Conservation (phyloP, 1,140 invertebrate genomes). For the Ostrea edulis region DNA sequence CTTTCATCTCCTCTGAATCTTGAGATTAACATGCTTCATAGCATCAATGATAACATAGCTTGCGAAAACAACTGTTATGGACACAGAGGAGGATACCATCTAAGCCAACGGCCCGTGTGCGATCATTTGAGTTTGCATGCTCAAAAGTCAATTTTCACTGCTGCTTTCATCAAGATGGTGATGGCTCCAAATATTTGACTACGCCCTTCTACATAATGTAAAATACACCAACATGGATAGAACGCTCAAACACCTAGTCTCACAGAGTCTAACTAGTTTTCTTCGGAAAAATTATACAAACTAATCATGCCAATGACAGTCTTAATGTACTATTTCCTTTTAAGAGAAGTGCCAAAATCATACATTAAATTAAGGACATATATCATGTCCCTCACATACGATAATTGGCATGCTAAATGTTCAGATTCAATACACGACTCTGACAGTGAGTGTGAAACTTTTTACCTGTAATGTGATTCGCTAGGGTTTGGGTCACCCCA, state of each 20-base stretch:
- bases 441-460: not conserved
- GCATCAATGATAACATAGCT: too few species aligned
- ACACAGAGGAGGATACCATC: too few species aligned
- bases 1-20: too few species aligned
- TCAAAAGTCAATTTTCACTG: too few species aligned
- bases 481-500: not conserved
- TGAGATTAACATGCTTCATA: too few species aligned
- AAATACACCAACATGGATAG: not conserved
- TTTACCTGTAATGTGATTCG: not conserved
- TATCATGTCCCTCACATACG: not conserved
- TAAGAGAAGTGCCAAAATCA: not conserved
- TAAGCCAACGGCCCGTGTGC: too few species aligned
- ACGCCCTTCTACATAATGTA: not conserved
- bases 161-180: not conserved
- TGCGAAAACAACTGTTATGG: too few species aligned
- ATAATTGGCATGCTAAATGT: not conserved
- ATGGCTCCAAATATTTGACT: not conserved
- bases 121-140: too few species aligned
- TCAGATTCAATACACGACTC: not conserved
- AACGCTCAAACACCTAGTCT: not conserved
- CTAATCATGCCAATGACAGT: not conserved
- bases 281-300: not conserved
- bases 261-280: too few species aligned
- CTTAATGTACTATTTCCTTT: not conserved
- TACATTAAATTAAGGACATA: not conserved